These are phyloP conservation scores for Drosophila mulleri DNA, from an alignment of 2,888 invertebrate species.

Conservation along the genomic window DNA sequence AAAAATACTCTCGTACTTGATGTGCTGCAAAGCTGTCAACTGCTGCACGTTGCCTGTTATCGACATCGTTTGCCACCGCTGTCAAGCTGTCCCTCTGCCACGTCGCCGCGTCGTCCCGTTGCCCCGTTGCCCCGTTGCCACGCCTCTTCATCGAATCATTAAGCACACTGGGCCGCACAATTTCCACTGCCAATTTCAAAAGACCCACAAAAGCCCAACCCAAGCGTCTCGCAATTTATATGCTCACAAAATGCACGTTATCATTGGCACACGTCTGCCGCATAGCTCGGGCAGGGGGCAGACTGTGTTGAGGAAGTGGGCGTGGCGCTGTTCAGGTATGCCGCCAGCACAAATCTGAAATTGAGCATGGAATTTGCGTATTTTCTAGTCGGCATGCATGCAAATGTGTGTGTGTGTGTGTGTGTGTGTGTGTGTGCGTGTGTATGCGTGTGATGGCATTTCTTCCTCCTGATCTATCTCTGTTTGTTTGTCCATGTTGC, in stretches of 20 bases:
- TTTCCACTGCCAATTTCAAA: conserved; percentile 29
- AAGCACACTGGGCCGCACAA: conserved; percentile 29
- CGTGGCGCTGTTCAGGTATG: conserved; percentile 68
- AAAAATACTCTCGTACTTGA: conserved; percentile 41
- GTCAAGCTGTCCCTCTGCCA: neutral
- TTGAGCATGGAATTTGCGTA: conserved; percentile 80
- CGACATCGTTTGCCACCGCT: conserved; percentile 52
- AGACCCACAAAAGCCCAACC: conserved; percentile 13
- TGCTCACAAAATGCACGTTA: conserved; percentile 63
- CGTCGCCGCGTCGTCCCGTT: neutral
- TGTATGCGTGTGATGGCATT: conserved; percentile 47
- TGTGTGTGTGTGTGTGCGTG: conserved; percentile 9
- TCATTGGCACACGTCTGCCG: conserved; percentile 68
- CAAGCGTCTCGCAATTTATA: conserved; percentile 43
- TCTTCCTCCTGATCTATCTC: conserved; percentile 38
- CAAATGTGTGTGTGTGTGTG: conserved; percentile 47
- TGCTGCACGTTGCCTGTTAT: conserved; percentile 61
- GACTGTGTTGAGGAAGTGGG: conserved; percentile 52
- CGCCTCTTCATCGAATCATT: conserved; percentile 23
- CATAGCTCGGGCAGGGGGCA: conserved; percentile 8
- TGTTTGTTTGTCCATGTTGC: conserved; percentile 8
- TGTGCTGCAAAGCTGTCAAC: conserved; percentile 55
- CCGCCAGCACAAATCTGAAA: conserved; percentile 77
- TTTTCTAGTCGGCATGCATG: conserved; percentile 35
- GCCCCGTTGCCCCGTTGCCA: too few relatives aligned